phyloP scores from a whole-genome alignment of 2,797 vertebrate species.

The Acropternis orthonyx region DNA sequence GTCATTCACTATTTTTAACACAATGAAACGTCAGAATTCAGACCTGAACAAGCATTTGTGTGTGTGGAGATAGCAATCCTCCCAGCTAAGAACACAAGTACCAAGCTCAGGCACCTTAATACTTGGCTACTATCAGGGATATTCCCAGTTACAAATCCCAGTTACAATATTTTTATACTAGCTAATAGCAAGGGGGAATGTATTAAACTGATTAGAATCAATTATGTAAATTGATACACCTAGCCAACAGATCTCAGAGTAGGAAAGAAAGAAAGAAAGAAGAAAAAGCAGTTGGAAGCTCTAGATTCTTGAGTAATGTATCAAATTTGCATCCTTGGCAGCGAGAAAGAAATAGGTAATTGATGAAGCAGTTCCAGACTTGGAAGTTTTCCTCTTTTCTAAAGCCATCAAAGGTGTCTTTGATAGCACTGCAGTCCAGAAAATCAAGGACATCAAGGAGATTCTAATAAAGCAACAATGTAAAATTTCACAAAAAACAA shows the following conservation, averaged over 20 bases:
- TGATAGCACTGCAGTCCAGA: background rate
- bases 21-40: constrained; percentile 49
- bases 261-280: background rate
- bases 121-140: background rate
- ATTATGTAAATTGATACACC: background rate
- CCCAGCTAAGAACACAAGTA: background rate
- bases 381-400: constrained; percentile 27
- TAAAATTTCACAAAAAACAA: background rate
- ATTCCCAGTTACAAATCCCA: background rate
- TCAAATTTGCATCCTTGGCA: constrained; percentile 40
- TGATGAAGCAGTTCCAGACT: constrained; percentile 24
- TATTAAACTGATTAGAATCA: background rate
- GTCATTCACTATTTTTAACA: constrained; percentile 62
- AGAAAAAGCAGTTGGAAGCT: constrained; percentile 1
- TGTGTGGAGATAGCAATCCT: background rate
- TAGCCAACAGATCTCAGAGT: background rate
- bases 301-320: background rate
- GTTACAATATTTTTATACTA: background rate
- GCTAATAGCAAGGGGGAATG: background rate
- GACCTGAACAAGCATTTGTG: background rate
- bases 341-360: constrained; percentile 22
- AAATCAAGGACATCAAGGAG: background rate
- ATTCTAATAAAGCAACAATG: background rate
- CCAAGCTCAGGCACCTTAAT: background rate
- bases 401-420: constrained; percentile 47